phyloP scores from a whole-genome alignment of 1,140 invertebrate genomes.

The Antheraea mylitta region DNA sequence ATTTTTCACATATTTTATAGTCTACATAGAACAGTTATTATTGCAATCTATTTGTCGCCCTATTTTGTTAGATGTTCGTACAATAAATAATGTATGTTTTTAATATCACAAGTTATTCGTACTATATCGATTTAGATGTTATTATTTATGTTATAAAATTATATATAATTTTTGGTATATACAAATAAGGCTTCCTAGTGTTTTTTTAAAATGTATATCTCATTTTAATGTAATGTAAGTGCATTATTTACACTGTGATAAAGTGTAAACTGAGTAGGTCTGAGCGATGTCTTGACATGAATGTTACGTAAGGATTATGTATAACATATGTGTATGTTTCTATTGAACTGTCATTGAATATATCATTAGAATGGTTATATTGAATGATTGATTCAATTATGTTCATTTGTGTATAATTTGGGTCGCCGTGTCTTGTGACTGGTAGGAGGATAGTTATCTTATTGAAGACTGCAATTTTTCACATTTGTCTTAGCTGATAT shows the following conservation, averaged over 20 bases:
- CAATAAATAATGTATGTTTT: not conserved
- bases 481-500: constrained; percentile 50
- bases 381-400: constrained; percentile 3
- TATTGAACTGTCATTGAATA: not conserved
- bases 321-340: not conserved
- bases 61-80: not conserved
- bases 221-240: constrained; percentile 43
- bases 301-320: constrained; percentile 35
- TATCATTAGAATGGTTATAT: not conserved
- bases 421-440: constrained; percentile 57
- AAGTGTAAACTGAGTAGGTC: constrained; percentile 60
- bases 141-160: too few species aligned
- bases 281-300: constrained; percentile 65
- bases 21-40: not conserved
- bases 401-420: constrained; percentile 3
- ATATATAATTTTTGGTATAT: too few species aligned
- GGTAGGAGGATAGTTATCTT: constrained; percentile 55
- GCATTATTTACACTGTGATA: constrained; percentile 78
- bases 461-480: constrained; percentile 72
- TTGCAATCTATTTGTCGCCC: too few species aligned
- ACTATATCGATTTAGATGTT: too few species aligned
- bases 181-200: not conserved
- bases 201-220: constrained; percentile 30
- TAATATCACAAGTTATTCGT: not conserved
- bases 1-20: not conserved